Conservation (phyloP, 2,113 vertebrate genomes). For the Cebidichthys violaceus region DNA sequence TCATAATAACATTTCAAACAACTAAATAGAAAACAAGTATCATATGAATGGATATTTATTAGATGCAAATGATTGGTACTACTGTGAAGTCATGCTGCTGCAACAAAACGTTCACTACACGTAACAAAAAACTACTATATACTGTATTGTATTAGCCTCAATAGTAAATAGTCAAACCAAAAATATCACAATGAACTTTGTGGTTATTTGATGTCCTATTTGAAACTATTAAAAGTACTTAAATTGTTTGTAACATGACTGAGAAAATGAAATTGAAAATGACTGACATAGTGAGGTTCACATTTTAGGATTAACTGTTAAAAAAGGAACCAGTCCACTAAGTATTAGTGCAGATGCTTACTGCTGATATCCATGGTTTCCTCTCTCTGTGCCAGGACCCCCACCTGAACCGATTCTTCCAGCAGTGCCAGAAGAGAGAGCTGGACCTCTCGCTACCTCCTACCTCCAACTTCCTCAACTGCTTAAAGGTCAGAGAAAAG, state of each 20-base stretch:
- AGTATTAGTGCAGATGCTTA: constrained; percentile 47
- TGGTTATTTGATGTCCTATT: background rate
- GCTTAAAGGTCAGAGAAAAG: constrained; percentile 90
- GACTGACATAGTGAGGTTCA: background rate
- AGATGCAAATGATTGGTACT: background rate
- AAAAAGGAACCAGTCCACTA: constrained; percentile 35
- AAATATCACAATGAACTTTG: background rate
- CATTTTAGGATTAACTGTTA: constrained; percentile 22
- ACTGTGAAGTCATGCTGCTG: background rate
- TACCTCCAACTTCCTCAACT: constrained; percentile 92
- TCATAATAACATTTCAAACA: background rate
- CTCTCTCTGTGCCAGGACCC: constrained; percentile 86
- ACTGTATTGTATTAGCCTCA: background rate
- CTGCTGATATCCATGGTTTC: constrained; percentile 31
- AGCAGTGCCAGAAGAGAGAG: constrained; percentile 97
- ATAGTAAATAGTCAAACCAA: background rate
- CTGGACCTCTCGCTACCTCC: constrained; percentile 89
- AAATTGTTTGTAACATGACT: background rate
- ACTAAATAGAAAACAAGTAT: background rate
- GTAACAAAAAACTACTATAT: background rate
- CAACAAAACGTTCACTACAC: background rate
- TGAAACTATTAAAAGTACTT: background rate
- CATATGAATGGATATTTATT: background rate
- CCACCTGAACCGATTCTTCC: constrained; percentile 94
- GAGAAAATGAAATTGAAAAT: background rate